Percentiles rank a stretch among this genome's conserved stretches.
Evolutionary conservation across 2,113 vertebrate genomes (phyloP).

Genomic region (Prunella himalayana): DNA sequence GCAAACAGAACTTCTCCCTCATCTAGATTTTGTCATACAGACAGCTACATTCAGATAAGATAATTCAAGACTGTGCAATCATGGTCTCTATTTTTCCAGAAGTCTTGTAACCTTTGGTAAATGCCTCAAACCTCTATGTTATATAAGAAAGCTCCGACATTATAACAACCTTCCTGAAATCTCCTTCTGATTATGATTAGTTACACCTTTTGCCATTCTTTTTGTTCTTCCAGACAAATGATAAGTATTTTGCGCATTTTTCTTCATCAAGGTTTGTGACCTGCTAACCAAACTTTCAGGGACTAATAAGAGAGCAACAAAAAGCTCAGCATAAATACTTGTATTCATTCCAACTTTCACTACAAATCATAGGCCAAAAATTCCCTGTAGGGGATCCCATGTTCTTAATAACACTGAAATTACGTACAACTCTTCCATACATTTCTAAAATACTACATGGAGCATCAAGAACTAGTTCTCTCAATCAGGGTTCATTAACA

Average conservation of each 20-base stretch:
- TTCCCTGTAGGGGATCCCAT: background rate
- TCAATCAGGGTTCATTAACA: background rate
- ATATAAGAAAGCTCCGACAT: background rate
- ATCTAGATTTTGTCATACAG: background rate
- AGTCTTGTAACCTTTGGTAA: background rate
- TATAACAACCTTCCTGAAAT: background rate
- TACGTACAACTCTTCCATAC: background rate
- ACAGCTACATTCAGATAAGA: background rate
- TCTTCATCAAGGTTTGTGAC: background rate
- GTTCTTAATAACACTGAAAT: background rate
- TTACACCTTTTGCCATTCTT: background rate
- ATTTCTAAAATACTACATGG: background rate
- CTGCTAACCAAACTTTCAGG: background rate
- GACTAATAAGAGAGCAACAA: background rate
- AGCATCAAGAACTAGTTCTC: background rate
- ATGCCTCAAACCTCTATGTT: background rate
- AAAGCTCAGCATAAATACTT: background rate
- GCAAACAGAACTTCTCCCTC: background rate
- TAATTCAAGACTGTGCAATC: background rate
- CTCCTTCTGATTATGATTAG: background rate
- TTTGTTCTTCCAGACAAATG: background rate
- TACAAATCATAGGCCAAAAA: background rate
- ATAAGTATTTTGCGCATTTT: background rate
- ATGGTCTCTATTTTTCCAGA: background rate
- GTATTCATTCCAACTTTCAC: background rate